A percentile compares a stretch with the other conserved stretches of the same genome.
Conservation (phyloP, 2,888 invertebrate species). For the Liopterus haemorrhoidalis region DNA sequence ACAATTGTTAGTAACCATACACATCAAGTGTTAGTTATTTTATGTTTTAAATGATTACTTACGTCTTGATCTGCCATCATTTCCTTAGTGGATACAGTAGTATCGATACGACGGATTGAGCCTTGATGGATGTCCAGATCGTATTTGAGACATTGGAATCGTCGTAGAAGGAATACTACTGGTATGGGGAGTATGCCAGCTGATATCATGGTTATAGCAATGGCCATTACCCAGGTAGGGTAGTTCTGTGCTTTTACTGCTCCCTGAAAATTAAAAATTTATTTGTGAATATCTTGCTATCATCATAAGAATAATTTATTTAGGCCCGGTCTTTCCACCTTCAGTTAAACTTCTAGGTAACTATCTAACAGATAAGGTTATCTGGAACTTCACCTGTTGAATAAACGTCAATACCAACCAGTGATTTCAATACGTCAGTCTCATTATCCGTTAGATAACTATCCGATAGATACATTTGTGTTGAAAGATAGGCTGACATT, state of each 20-base stretch:
- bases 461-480: no score
- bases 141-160: constrained; percentile 82
- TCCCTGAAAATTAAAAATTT: constrained; percentile 54
- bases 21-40: constrained; percentile 5
- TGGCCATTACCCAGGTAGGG: constrained; percentile 74
- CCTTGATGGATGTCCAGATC: constrained; percentile 89
- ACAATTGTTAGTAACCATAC: neutral
- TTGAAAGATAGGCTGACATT: no score
- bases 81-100: constrained; percentile 88
- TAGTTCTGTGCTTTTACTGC: constrained; percentile 61
- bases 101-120: constrained; percentile 84
- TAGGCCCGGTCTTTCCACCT: no score
- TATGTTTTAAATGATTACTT: constrained; percentile 47
- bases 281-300: no score
- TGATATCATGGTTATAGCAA: constrained; percentile 70
- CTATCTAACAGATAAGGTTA: no score
- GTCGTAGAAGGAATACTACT: constrained; percentile 74
- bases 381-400: no score
- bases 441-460: no score
- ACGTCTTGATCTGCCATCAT: constrained; percentile 93
- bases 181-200: constrained; percentile 81
- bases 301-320: no score
- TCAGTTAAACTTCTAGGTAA: no score
- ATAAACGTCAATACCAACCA: no score
- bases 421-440: no score